A percentile compares a stretch with the other conserved stretches of the same genome.
phyloP scores from a whole-genome alignment of 2,113 vertebrate species.

The Rhizomys pruinosus region DNA sequence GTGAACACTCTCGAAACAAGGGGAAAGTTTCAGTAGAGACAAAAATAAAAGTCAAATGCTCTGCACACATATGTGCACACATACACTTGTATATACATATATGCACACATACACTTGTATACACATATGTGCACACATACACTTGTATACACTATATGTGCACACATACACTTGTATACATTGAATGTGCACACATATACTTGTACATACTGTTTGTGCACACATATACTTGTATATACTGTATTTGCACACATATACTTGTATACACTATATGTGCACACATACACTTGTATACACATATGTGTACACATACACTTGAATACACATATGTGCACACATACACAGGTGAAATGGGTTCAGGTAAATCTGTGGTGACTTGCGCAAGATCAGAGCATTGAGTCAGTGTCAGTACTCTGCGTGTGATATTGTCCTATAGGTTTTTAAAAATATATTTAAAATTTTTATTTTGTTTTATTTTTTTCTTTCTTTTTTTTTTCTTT shows the following conservation, averaged over 20 bases:
- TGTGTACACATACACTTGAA: rapidly evolving
- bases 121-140: rapidly evolving
- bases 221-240: rapidly evolving
- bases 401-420: background rate
- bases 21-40: background rate
- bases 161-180: rapidly evolving
- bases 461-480: too few species aligned
- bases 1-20: background rate
- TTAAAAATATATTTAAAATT: too few species aligned
- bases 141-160: background rate
- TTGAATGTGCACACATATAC: rapidly evolving
- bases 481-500: too few species aligned
- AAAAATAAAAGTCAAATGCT: background rate
- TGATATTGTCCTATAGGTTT: background rate
- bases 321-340: too few species aligned
- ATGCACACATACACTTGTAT: rapidly evolving
- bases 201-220: too few species aligned
- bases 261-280: rapidly evolving
- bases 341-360: background rate
- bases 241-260: rapidly evolving
- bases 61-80: rapidly evolving
- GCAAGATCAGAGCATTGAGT: background rate
- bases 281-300: rapidly evolving
- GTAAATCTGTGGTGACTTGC: background rate
- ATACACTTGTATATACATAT: background rate